Evolutionary conservation across 2,888 invertebrate genomes (phyloP).

Genomic region (Oscheius sp.): DNA sequence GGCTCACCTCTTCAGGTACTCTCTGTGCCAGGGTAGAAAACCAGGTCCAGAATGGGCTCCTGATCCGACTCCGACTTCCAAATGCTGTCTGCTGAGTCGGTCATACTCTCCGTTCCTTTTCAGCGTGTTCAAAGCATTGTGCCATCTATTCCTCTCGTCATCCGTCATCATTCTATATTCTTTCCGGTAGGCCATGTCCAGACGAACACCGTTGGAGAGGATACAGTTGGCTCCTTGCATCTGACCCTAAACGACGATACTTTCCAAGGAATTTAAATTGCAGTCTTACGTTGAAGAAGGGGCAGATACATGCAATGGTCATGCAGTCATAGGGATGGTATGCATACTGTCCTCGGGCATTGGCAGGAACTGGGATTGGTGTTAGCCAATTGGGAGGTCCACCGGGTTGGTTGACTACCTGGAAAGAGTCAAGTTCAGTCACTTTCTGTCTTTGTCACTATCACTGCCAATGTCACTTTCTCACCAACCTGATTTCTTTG

Average conservation of each 20-base stretch:
- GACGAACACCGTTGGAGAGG: constrained; percentile 62
- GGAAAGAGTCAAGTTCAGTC: background rate
- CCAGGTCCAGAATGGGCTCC: constrained; percentile 72
- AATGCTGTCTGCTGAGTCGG: constrained; percentile 63
- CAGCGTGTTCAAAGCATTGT: constrained; percentile 67
- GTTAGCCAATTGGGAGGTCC: constrained; percentile 70
- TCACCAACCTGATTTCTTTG: constrained; percentile 29
- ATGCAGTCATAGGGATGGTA: constrained; percentile 73
- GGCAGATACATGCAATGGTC: constrained; percentile 72
- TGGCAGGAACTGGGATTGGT: constrained; percentile 69
- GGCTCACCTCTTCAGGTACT: constrained; percentile 60
- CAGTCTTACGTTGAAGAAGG: constrained; percentile 66
- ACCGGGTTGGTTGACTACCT: constrained; percentile 34
- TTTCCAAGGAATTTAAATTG: background rate
- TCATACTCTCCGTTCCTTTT: constrained; percentile 72
- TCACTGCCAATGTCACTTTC: background rate
- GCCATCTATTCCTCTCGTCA: constrained; percentile 69
- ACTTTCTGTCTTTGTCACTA: background rate
- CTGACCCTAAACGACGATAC: constrained; percentile 53
- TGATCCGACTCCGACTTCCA: constrained; percentile 63
- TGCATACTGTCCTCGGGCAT: constrained; percentile 70
- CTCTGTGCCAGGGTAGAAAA: constrained; percentile 72
- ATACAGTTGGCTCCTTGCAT: constrained; percentile 67
- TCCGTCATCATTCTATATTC: constrained; percentile 72
- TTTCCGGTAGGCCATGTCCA: constrained; percentile 69